Conservation (phyloP, 2,797 vertebrate genomes). For the Eulemur coronatus region DNA sequence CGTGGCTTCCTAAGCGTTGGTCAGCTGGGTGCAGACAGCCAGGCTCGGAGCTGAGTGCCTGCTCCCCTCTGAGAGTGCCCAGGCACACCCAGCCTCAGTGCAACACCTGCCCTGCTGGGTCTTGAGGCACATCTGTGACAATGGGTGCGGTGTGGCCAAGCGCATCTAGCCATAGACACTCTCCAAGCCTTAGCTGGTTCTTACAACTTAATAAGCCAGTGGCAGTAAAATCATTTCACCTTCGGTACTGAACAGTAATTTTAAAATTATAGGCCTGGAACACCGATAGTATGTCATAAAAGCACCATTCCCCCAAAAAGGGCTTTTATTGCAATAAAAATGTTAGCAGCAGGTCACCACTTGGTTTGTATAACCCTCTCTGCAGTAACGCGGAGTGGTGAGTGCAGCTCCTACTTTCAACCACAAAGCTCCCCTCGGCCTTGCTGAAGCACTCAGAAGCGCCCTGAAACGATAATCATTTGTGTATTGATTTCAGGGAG, state of each 20-base stretch:
- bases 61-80: neutral
- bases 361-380: slow-evolving; percentile 70
- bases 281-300: slow-evolving; percentile 60
- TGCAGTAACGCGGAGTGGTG: slow-evolving; percentile 54
- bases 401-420: slow-evolving; percentile 54
- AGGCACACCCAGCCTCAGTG: neutral
- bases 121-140: fast-evolving
- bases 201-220: slow-evolving; percentile 66
- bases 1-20: neutral
- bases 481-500: slow-evolving; percentile 53
- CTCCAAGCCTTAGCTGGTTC: slow-evolving; percentile 57
- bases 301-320: slow-evolving; percentile 45
- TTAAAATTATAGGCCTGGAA: slow-evolving; percentile 75
- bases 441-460: neutral
- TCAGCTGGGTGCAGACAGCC: neutral
- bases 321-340: slow-evolving; percentile 69
- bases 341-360: slow-evolving; percentile 23
- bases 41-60: neutral
- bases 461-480: neutral
- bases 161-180: slow-evolving; percentile 27
- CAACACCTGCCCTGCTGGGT: fast-evolving
- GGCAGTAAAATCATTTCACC: slow-evolving; percentile 72
- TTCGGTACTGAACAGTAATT: slow-evolving; percentile 67
- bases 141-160: neutral
- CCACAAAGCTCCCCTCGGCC: slow-evolving; percentile 5